Evolutionary conservation across 2,888 invertebrate genomes (phyloP), one percentile per base, ranked within the genome.

Genomic region (Drosophila rubida): DNA sequence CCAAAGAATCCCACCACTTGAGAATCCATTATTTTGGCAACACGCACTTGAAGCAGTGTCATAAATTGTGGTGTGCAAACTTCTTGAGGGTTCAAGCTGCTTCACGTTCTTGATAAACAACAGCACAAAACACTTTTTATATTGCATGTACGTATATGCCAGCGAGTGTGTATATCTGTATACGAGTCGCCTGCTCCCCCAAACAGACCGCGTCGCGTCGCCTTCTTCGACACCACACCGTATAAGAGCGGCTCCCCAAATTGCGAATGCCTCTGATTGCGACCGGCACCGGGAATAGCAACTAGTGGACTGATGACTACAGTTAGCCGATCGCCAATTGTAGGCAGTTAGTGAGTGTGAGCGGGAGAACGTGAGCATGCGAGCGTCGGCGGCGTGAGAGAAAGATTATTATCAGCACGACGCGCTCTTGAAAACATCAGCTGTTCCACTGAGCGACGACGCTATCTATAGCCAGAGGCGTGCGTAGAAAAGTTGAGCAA

Each of bases 401-500:
- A 13, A 37, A 51, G 55, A 75, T 39, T n/a, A 30, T 46, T 19
- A 45, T 45, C 54, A 45, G 35, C 11, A 8, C 37, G n/a, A 11
- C 30, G 9, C 37, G 16, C 44, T 22, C 37, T 44, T 41, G 2
- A 0, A 27, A 48, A 7, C 22, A 54, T 48, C 60, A 65, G 65
- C 65, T 61, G 54, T 61, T 73, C 42, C 9, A 7, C 11, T 25
- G 13, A 46, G n/a, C 46, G 46, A 13, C 32, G 11, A 32, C 14
- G 19, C 51, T 60, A 62, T 61, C 51, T 58, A 8, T 51, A 60
- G 57, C 13, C 62, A 53, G 60, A 46, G 58, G 50, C 55, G 74
- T 74, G 65, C 41, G 27, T 23, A n/a, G 13, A 48, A 49, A 44
- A 46, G 23, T 75, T 70, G 19, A 30, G 74, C 55, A 75, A 75